Evolutionary conservation across 2,888 invertebrate species (phyloP).

Genomic region (Dryadula phaetusa): DNA sequence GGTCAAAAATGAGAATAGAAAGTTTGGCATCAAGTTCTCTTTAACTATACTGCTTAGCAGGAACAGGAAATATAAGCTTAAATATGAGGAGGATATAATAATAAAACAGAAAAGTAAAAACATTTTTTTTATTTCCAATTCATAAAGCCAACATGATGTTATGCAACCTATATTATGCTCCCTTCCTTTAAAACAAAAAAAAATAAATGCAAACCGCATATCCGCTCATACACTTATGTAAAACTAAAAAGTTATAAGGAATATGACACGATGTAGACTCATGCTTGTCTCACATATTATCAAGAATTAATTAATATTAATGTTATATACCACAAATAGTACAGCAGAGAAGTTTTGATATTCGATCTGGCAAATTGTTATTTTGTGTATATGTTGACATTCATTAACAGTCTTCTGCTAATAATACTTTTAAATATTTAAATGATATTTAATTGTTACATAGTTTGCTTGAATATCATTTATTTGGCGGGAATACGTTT

Average conservation of each 20-base stretch:
- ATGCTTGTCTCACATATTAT: slow-evolving; percentile 40
- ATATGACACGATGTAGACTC: slow-evolving; percentile 80
- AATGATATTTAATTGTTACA: slow-evolving; percentile 22
- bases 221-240: slow-evolving; percentile 64
- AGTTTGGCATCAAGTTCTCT: too few relatives aligned
- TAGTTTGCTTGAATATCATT: slow-evolving; percentile 30
- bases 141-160: slow-evolving; percentile 79
- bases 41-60: too few relatives aligned
- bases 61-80: too few relatives aligned
- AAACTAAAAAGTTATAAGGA: slow-evolving; percentile 72
- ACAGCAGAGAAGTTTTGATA: not conserved
- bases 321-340: not conserved
- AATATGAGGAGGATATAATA: not conserved
- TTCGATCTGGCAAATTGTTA: not conserved
- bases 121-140: slow-evolving; percentile 71
- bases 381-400: slow-evolving; percentile 2
- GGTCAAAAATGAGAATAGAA: too few relatives aligned
- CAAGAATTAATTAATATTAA: slow-evolving; percentile 6
- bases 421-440: slow-evolving; percentile 25
- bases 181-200: slow-evolving; percentile 59
- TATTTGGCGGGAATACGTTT: slow-evolving; percentile 42
- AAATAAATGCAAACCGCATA: slow-evolving; percentile 77
- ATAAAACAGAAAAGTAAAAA: slow-evolving; percentile 54
- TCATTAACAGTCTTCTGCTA: slow-evolving; percentile 8
- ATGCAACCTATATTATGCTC: slow-evolving; percentile 67